Conservation (phyloP, 1,140 invertebrate genomes). For the Cyclina sinensis region DNA sequence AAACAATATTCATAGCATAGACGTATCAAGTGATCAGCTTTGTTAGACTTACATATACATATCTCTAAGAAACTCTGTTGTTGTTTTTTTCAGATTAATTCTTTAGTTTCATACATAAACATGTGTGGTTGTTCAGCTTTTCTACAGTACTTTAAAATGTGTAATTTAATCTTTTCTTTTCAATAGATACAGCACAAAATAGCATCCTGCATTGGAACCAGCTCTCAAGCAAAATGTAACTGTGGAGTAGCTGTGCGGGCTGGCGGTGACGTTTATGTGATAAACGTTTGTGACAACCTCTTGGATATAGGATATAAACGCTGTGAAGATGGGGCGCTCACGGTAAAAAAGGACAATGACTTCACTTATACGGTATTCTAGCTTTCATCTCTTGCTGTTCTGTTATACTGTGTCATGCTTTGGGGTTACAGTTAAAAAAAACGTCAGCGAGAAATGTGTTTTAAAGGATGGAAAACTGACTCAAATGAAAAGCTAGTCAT, state of each 20-base stretch:
- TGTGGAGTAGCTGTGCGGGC: conserved; percentile 46
- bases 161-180: background rate
- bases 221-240: conserved; percentile 11
- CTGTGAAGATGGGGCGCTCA: conserved; percentile 17
- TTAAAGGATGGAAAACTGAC: too few species aligned
- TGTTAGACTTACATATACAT: too few species aligned
- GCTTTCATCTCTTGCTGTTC: background rate
- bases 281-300: conserved; percentile 33
- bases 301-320: conserved; percentile 35
- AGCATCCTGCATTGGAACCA: background rate
- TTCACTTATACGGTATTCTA: conserved; percentile 28
- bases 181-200: conserved; percentile 34
- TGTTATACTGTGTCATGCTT: background rate
- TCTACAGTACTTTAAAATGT: background rate
- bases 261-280: conserved; percentile 38
- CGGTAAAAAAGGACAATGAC: conserved; percentile 51
- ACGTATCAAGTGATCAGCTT: too few species aligned
- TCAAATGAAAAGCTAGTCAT: too few species aligned
- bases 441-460: too few species aligned
- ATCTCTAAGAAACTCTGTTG: background rate
- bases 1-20: too few species aligned
- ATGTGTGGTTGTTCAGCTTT: too few species aligned
- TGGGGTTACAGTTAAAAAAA: background rate
- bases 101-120: background rate
- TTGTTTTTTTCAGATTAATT: background rate